Conservation (phyloP, 2,797 vertebrate genomes). For the Oophaga sylvatica region DNA sequence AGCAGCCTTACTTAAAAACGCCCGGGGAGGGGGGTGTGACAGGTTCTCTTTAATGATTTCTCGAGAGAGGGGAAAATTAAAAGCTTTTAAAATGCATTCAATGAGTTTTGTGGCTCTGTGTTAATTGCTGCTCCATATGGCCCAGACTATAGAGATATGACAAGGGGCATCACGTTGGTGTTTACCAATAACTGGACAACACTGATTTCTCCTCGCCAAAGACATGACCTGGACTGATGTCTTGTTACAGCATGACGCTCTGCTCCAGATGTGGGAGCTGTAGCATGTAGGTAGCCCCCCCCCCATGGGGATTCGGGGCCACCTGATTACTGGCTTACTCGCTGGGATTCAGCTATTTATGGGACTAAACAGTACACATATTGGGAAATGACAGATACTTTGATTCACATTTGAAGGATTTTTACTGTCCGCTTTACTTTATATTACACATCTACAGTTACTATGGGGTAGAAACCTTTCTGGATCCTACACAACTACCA, state of each 20-base stretch:
- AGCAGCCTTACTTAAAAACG: no score
- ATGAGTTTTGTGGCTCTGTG: background rate
- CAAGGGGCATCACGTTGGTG: background rate
- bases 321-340: background rate
- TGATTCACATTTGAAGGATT: background rate
- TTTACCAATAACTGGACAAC: background rate
- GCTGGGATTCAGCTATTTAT: background rate
- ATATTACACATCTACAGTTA: no score
- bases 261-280: conserved; percentile 19
- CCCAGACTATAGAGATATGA: background rate
- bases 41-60: background rate
- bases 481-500: no score
- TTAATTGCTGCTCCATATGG: conserved; percentile 21
- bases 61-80: conserved; percentile 14
- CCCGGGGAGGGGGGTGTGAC: no score
- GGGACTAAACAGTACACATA: background rate
- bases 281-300: no score
- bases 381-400: background rate
- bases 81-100: background rate
- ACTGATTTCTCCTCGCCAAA: background rate
- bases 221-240: background rate
- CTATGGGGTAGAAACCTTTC: no score
- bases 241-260: conserved; percentile 14
- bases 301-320: background rate
- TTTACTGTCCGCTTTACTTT: no score